Evolutionary conservation across 2,888 invertebrate species (phyloP).

Genomic region (Hecatera dysodea): DNA sequence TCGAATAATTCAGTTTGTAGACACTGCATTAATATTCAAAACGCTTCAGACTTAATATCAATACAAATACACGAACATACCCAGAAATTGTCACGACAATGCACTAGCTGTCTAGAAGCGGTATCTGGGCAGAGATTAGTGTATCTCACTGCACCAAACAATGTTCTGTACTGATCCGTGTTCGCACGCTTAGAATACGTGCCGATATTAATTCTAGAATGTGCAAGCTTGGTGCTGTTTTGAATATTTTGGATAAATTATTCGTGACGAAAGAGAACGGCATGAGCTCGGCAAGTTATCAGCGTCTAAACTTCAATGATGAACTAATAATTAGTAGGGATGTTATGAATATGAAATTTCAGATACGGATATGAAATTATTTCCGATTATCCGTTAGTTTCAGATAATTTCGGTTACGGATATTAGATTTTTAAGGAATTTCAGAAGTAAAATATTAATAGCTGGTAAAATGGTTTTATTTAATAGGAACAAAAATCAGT

Average conservation of each 20-base stretch:
- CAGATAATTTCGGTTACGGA: too few species aligned
- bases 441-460: too few species aligned
- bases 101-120: slow-evolving; percentile 3
- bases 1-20: not conserved
- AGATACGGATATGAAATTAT: too few species aligned
- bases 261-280: too few species aligned
- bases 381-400: too few species aligned
- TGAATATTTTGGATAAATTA: not conserved
- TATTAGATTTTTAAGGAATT: too few species aligned
- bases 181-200: slow-evolving; percentile 10
- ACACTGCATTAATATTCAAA: not conserved
- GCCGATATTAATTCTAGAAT: slow-evolving; percentile 22
- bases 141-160: slow-evolving; percentile 30
- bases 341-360: too few species aligned
- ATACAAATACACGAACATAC: slow-evolving; percentile 1
- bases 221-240: not conserved
- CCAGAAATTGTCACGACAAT: slow-evolving; percentile 18
- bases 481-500: too few species aligned
- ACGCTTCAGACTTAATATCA: slow-evolving; percentile 11
- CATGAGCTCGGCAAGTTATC: too few species aligned
- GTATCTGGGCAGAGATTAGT: slow-evolving; percentile 41
- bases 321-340: too few species aligned
- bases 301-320: too few species aligned
- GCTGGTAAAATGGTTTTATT: too few species aligned
- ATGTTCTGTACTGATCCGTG: slow-evolving; percentile 14